Percentiles rank a stretch among this genome's conserved stretches.
Evolutionary conservation across 1,140 invertebrate genomes (phyloP).

Genomic region (Euglossa dilemma): DNA sequence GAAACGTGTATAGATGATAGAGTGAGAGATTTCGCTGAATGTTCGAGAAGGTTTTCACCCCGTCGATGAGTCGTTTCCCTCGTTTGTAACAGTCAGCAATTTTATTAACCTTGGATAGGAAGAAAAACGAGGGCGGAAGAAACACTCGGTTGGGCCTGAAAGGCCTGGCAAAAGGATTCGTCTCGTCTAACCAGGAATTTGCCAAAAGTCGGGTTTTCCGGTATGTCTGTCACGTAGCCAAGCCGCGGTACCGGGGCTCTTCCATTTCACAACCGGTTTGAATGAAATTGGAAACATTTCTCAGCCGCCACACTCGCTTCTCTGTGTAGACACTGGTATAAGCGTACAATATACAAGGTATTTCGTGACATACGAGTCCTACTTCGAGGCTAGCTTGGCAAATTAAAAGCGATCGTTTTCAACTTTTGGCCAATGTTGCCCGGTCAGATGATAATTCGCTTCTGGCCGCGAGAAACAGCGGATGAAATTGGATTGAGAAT

Average conservation of each 20-base stretch:
- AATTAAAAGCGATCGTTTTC: not conserved
- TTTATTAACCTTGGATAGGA: slow-evolving; percentile 42
- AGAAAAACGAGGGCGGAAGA: slow-evolving; percentile 38
- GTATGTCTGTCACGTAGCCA: slow-evolving; percentile 79
- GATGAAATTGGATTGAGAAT: not conserved
- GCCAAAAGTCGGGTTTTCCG: slow-evolving; percentile 67
- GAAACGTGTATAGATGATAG: no score
- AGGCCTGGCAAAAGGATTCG: slow-evolving; percentile 40
- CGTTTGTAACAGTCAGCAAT: slow-evolving; percentile 18
- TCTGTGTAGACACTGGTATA: slow-evolving; percentile 14
- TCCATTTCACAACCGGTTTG: slow-evolving; percentile 73
- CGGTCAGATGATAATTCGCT: not conserved
- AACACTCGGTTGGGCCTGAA: slow-evolving; percentile 13
- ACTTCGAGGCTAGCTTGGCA: not conserved
- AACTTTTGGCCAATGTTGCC: no score
- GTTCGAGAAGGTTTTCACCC: no score
- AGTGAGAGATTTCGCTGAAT: no score
- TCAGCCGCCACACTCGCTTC: slow-evolving; percentile 62
- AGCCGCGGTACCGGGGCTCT: slow-evolving; percentile 61
- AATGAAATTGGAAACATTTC: slow-evolving; percentile 81
- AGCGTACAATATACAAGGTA: slow-evolving; percentile 2
- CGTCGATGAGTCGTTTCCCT: not conserved
- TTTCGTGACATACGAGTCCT: slow-evolving; percentile 17
- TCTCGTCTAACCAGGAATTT: slow-evolving; percentile 64
- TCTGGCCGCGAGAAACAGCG: no score